Evolutionary conservation across 2,888 invertebrate genomes (phyloP), one percentile per base, ranked within the genome.

Genomic region (Pandemis corylana): DNA sequence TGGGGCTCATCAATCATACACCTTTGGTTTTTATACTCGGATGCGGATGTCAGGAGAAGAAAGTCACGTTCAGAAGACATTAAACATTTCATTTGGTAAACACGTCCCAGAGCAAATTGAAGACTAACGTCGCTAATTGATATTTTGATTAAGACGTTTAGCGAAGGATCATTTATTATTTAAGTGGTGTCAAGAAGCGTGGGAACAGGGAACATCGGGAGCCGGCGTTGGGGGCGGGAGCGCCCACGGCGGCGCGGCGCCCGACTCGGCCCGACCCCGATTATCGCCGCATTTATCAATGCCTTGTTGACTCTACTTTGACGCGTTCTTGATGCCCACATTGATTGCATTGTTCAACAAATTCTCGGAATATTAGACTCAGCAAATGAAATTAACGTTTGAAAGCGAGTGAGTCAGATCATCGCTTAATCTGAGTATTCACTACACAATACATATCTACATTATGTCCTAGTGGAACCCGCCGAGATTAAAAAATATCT

Each of bases 321-420:
- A 77, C 80, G 79, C 77, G 87, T 82, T 83, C 88, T 83, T 88
- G 89, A 89, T 90, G 85, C 88, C 87, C 82, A 88, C 84, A 85
- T 89, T 83, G 89, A 90, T 90, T 87, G 82, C 80, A 87, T 87
- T 88, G 87, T 87, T 80, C 77, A 80, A 77, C 78, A 78, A 80
- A 81, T 78, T 79, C 72, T 46, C n/a, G n/a, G 64, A 68, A 68
- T 67, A 63, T 64, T 63, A 46, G 59, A 61, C 56, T 36, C 20
- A 49, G 46, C 63, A 63, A 71, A 71, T 53, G 41, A 44, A 62
- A 72, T 75, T 59, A 44, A 59, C 59, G 42, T 59, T 68, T 51
- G 64, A 75, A 72, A 72, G 67, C 67, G 71, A 75, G 65, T 74
- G 51, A 74, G 61, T 51, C 51, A 66, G 42, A 74, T 70, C 51